Evolutionary conservation across 2,797 vertebrate genomes (phyloP).

Genomic region (Myotis planiceps): DNA sequence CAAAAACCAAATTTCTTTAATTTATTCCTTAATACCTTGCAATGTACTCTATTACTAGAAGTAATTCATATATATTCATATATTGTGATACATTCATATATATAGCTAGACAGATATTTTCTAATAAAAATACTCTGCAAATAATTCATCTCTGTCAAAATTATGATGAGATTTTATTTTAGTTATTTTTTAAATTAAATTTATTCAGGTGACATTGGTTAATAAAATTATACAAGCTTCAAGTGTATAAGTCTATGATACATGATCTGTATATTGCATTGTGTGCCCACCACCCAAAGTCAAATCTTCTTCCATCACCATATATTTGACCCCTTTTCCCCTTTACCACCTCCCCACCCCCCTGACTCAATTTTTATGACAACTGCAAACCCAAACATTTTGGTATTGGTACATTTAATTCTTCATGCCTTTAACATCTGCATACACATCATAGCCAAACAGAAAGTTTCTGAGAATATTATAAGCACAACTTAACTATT

Average conservation of each 20-base stretch:
- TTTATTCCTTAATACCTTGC: background rate
- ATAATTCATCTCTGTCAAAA: background rate
- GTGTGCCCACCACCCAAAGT: background rate
- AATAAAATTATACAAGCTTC: background rate
- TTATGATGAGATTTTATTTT: background rate
- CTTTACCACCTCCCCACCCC: background rate
- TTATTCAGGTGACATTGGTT: background rate
- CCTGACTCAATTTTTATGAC: background rate
- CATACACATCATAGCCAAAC: background rate
- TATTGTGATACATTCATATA: background rate
- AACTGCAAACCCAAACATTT: slow-evolving; percentile 10
- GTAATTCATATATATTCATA: background rate
- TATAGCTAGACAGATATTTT: background rate
- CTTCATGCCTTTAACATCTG: background rate
- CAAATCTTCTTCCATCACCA: background rate
- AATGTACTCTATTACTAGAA: background rate
- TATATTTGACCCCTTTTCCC: background rate
- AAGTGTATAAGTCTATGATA: background rate
- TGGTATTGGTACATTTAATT: background rate
- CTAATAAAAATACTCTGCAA: background rate
- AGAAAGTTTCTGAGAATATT: background rate
- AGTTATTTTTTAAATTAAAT: background rate
- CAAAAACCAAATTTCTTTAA: background rate
- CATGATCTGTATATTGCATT: background rate
- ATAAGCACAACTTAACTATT: background rate